phyloP scores from a whole-genome alignment of 1,140 invertebrate genomes.

The Diprion similis region DNA sequence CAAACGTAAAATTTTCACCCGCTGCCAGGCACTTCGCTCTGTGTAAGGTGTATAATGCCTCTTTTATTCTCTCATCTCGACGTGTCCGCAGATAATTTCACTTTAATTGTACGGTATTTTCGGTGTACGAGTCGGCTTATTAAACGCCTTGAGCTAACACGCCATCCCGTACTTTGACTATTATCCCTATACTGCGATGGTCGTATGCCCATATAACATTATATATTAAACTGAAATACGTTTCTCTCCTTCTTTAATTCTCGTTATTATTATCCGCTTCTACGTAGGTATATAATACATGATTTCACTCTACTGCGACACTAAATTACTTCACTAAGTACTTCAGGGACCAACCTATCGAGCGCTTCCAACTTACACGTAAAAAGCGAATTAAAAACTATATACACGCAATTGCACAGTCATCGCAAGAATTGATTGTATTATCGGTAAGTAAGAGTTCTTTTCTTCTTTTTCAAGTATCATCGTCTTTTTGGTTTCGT shows the following conservation, averaged over 20 bases:
- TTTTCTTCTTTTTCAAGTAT: not conserved
- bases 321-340: not conserved
- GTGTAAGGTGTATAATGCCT: no score
- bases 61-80: not conserved
- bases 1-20: no score
- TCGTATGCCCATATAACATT: no score
- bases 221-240: not conserved
- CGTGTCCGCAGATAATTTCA: slow-evolving; percentile 44
- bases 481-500: no score
- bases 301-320: not conserved
- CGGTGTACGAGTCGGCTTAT: slow-evolving; percentile 46
- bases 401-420: no score
- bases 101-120: slow-evolving; percentile 58
- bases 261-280: no score
- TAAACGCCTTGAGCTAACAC: slow-evolving; percentile 47
- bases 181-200: not conserved
- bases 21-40: no score
- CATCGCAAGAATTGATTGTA: no score
- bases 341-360: not conserved
- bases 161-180: slow-evolving; percentile 36
- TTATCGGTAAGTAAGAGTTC: not conserved
- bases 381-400: not conserved
- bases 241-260: not conserved
- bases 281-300: not conserved
- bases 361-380: no score